Evolutionary conservation across 1,140 invertebrate genomes (phyloP).

Genomic region (Drosophila leontia): DNA sequence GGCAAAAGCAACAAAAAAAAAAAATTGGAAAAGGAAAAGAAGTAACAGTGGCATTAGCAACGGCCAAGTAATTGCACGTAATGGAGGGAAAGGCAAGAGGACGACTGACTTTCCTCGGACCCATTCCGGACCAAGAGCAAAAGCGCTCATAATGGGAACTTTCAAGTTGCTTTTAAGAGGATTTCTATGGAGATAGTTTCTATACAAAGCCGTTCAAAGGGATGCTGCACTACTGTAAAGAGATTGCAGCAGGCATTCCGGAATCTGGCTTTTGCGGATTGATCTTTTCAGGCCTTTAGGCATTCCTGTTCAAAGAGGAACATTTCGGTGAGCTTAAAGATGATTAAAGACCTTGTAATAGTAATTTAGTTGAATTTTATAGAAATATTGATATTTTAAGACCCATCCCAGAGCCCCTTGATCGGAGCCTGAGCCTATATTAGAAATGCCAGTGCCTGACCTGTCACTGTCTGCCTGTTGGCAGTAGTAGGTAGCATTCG

Average conservation of each 20-base stretch:
- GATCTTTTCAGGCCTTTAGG: constrained; percentile 6
- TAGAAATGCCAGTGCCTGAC: constrained; percentile 1
- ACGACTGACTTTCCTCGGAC: constrained; percentile 34
- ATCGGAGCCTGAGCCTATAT: neutral
- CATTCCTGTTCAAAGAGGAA: neutral
- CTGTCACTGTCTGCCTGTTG: constrained; percentile 46
- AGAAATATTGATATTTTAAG: neutral
- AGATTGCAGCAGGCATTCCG: constrained; percentile 5
- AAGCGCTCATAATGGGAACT: constrained; percentile 39
- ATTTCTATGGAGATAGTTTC: constrained; percentile 42
- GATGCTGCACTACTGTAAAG: neutral
- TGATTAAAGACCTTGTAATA: neutral
- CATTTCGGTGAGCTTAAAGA: neutral
- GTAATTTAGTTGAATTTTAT: neutral
- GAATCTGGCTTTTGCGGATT: neutral
- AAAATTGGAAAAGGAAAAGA: constrained; percentile 16
- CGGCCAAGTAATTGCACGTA: constrained; percentile 48
- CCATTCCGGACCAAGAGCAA: constrained; percentile 25
- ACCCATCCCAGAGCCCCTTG: neutral
- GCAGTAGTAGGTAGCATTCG: constrained; percentile 36
- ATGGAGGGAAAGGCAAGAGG: constrained; percentile 40
- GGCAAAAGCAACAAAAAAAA: constrained; percentile 1
- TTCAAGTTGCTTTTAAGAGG: constrained; percentile 37
- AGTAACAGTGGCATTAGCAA: constrained; percentile 42
- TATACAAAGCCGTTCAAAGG: constrained; percentile 10